These are phyloP conservation scores for Spongia lamella DNA, from an alignment of 37 sponge, comb jelly and placozoan species.

Conservation along the genomic window DNA sequence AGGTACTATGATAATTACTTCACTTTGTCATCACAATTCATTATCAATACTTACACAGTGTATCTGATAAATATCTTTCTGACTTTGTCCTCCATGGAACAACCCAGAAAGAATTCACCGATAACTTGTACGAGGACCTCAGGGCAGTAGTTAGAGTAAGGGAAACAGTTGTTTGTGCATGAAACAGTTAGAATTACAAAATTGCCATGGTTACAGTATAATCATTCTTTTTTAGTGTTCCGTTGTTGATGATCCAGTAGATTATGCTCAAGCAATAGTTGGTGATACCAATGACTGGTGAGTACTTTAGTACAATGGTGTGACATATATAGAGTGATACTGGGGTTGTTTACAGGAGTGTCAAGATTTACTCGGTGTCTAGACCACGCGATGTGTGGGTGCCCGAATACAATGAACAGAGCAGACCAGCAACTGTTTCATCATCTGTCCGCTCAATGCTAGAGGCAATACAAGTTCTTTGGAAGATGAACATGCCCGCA, in stretches of 20 bases:
- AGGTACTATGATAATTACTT: too few species aligned
- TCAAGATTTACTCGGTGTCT: too few species aligned
- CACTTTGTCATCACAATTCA: not conserved
- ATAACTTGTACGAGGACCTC: conserved; percentile 44
- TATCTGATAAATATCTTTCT: conserved; percentile 51
- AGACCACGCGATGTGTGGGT: conserved; percentile 18
- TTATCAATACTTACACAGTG: conserved; percentile 16
- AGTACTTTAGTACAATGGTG: not conserved
- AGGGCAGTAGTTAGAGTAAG: conserved; percentile 48
- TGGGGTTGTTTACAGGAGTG: not conserved
- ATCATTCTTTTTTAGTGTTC: conserved; percentile 32
- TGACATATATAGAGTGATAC: not conserved
- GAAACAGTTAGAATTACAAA: too few species aligned
- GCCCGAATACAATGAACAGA: conserved; percentile 18
- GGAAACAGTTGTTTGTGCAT: not conserved
- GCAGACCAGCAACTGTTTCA: conserved; percentile 2
- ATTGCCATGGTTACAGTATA: too few species aligned
- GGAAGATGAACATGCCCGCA: conserved; percentile 56
- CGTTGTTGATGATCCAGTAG: conserved; percentile 58
- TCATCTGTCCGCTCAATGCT: conserved; percentile 41
- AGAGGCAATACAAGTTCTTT: conserved; percentile 41
- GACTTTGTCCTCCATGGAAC: conserved; percentile 88
- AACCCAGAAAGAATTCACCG: conserved; percentile 25
- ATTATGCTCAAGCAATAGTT: conserved; percentile 51
- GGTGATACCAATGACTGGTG: conserved; percentile 54